phyloP scores from a whole-genome alignment of 2,888 invertebrate genomes.

The Mesochorus sp. region DNA sequence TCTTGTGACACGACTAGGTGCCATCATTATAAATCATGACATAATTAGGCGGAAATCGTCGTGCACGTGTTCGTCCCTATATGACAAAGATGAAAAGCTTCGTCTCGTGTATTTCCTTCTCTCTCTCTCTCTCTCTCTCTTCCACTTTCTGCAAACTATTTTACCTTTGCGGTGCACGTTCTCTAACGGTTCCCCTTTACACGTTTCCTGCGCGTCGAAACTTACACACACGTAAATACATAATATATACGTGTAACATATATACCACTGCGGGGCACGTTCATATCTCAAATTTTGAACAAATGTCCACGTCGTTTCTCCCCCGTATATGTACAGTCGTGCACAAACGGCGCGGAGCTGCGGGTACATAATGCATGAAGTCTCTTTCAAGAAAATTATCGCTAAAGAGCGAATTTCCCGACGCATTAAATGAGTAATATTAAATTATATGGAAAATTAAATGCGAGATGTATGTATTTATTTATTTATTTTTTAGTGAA shows the following conservation, averaged over 20 bases:
- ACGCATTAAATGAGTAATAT: conserved; percentile 17
- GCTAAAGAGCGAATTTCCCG: conserved; percentile 25
- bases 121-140: conserved; percentile 32
- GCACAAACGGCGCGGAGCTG: background rate
- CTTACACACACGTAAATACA: conserved; percentile 16
- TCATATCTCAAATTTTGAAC: conserved; percentile 45
- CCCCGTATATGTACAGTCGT: background rate
- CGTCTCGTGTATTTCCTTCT: conserved; percentile 32
- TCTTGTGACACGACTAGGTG: conserved; percentile 57
- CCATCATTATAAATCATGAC: conserved; percentile 77
- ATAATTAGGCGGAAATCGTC: conserved; percentile 72
- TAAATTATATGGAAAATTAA: conserved; percentile 46
- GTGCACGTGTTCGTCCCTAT: conserved; percentile 55
- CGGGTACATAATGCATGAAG: background rate
- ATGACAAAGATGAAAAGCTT: conserved; percentile 63
- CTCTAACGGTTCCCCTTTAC: too few species aligned
- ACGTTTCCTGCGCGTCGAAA: conserved; percentile 2
- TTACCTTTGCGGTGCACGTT: too few species aligned
- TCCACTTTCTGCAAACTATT: conserved; percentile 51
- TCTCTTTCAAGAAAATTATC: conserved; percentile 51
- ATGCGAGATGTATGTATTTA: background rate
- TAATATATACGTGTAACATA: conserved; percentile 29
- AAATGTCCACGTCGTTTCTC: conserved; percentile 5
- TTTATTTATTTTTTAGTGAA: background rate
- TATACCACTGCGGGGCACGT: conserved; percentile 22